These are phyloP conservation scores for Apolygus lucorum DNA, from an alignment of 1,140 invertebrate species.

Conservation along the genomic window DNA sequence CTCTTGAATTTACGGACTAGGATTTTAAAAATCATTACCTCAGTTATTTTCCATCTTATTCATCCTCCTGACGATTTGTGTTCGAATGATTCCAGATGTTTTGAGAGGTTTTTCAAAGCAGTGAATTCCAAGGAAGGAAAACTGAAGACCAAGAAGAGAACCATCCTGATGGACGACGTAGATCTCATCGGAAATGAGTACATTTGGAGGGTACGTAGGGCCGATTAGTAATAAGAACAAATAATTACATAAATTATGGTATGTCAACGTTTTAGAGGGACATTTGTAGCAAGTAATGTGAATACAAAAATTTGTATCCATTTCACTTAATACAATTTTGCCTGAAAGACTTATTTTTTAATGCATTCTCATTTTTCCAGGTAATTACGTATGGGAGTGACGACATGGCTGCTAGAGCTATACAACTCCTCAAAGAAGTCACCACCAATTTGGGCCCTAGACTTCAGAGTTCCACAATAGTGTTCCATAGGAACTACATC, in stretches of 20 bases:
- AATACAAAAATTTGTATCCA: neutral
- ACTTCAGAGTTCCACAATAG: conserved; percentile 61
- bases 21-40: too few species aligned
- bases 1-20: too few species aligned
- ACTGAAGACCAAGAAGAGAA: conserved; percentile 75
- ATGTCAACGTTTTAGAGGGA: too few species aligned
- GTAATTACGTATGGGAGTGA: conserved; percentile 81
- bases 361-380: too few species aligned
- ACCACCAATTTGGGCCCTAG: conserved; percentile 86
- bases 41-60: too few species aligned
- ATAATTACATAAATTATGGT: neutral
- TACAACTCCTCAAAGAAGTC: conserved; percentile 84
- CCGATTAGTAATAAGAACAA: neutral
- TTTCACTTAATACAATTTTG: neutral
- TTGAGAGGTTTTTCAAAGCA: conserved; percentile 91
- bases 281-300: too few species aligned
- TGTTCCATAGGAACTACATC: conserved; percentile 87
- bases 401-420: conserved; percentile 84
- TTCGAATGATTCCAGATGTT: conserved; percentile 50
- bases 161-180: conserved; percentile 69
- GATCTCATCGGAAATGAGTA: conserved; percentile 95
- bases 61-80: too few species aligned
- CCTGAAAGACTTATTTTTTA: too few species aligned
- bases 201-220: conserved; percentile 77
- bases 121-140: conserved; percentile 94